These are phyloP conservation scores for Limnephilus lunatus DNA, from an alignment of 2,888 invertebrate genomes.

Conservation along the genomic window DNA sequence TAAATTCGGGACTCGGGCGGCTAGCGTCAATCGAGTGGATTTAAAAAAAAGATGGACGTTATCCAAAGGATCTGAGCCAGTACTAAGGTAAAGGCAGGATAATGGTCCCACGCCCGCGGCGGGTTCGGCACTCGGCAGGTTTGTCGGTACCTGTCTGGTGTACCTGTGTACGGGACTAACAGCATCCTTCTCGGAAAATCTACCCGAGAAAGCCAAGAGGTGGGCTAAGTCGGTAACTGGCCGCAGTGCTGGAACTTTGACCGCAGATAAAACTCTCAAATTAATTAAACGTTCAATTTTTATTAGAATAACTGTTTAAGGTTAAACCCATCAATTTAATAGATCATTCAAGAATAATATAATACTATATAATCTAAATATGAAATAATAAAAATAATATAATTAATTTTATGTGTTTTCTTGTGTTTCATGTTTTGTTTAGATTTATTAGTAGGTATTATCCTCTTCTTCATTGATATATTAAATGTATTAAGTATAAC, in stretches of 20 bases:
- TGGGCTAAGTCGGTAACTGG: background rate
- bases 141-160: too few species aligned
- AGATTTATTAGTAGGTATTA: too few species aligned
- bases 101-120: slow-evolving; percentile 29
- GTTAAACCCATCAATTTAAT: too few species aligned
- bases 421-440: too few species aligned
- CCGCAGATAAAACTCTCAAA: background rate
- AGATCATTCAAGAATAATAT: too few species aligned
- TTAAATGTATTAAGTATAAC: too few species aligned
- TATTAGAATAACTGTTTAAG: too few species aligned
- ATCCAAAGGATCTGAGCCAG: slow-evolving; percentile 14
- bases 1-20: background rate
- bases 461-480: too few species aligned
- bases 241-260: slow-evolving; percentile 9
- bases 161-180: background rate
- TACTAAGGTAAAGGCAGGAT: background rate
- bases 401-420: too few species aligned
- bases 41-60: background rate
- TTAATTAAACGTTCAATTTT: too few species aligned
- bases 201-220: slow-evolving; percentile 15
- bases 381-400: too few species aligned
- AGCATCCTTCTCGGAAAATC: slow-evolving; percentile 36
- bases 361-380: too few species aligned
- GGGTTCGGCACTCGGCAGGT: background rate
- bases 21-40: background rate